A percentile compares a stretch with the other conserved stretches of the same genome.
phyloP scores from a whole-genome alignment of 2,797 vertebrate species.

The Typhlichthys subterraneus region DNA sequence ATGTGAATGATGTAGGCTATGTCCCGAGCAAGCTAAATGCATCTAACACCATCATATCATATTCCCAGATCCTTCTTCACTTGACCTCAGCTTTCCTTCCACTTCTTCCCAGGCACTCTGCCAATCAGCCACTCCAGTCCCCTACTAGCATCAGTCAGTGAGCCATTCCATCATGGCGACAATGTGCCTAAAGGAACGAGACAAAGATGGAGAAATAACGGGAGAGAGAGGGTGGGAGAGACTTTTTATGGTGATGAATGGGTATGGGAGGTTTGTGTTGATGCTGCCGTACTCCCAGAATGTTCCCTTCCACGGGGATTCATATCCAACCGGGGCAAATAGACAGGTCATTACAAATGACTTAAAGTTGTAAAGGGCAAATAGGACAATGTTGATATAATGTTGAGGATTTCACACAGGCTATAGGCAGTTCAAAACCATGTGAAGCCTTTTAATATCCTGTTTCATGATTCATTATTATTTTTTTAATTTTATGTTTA shows the following conservation, averaged over 20 bases:
- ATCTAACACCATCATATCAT: slow-evolving; percentile 31
- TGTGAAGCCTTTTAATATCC: no score
- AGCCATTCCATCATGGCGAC: slow-evolving; percentile 63
- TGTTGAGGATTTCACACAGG: no score
- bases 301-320: slow-evolving; percentile 8
- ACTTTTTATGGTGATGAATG: slow-evolving; percentile 63
- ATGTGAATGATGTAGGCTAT: slow-evolving; percentile 1
- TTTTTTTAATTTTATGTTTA: no score
- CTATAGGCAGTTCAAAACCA: no score
- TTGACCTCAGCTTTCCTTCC: no score
- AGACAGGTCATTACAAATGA: background rate
- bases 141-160: slow-evolving; percentile 55
- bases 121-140: slow-evolving; percentile 11
- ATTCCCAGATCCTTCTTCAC: slow-evolving; percentile 19
- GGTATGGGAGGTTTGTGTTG: slow-evolving; percentile 37
- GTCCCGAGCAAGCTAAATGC: slow-evolving; percentile 15
- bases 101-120: background rate
- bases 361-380: no score
- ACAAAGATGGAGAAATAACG: slow-evolving; percentile 20
- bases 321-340: slow-evolving; percentile 33
- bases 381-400: no score
- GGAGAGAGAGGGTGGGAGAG: slow-evolving; percentile 2
- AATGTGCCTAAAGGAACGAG: slow-evolving; percentile 47
- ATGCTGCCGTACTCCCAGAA: slow-evolving; percentile 40
- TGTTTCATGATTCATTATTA: no score